Base-by-base conservation (phyloP, 1,140 invertebrate genomes). In the Drosophila seguyi region DNA sequence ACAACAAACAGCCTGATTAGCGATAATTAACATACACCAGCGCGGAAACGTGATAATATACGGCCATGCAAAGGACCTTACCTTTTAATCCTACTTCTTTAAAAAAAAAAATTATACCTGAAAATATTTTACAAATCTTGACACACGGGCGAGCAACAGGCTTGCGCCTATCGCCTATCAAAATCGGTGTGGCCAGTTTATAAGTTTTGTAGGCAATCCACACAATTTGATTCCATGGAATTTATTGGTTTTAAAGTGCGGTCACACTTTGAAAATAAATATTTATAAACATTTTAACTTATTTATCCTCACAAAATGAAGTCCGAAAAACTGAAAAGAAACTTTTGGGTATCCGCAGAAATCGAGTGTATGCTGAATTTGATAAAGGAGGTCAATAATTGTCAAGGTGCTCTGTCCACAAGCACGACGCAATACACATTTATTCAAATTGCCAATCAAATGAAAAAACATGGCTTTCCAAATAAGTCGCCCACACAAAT, bases 301-400 rank as follows among this genome's bases (percentile, higher is more conserved):
- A 39, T 38, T 16, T 36, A 29, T 14, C 6, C 31, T 34, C 10
- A 31, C 8, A 58, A 27, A 36, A 91, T 91, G 90, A 91, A 91
- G 39, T 67, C 67, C 0, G 75, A 73, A 57, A 91, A 91, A 52
- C 50, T 87, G 0, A 91, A 91, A 68, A 62, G 90, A n/a, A 91
- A 91, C 69, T 91, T 91, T 71, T 91, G 90, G 90, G 53, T 79
- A 11, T 62, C 85, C 16, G 71, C 82, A 2, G 90, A 91, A 75
- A 91, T 91, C 38, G 90, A 91, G 57, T 91, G 90, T 14, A 91
- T 91, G 90, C 78, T 91, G 0, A 81, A 81, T 25, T 58, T 91
- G 25, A 73, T 91, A 11, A 76, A 81, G 29, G 90, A 91, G 48
- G 59, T 90, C 0, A 90, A 68, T 45, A 27, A 68, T 1, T 53